Conservation (phyloP, 2,113 vertebrate genomes). For the Coptodon rendalli region DNA sequence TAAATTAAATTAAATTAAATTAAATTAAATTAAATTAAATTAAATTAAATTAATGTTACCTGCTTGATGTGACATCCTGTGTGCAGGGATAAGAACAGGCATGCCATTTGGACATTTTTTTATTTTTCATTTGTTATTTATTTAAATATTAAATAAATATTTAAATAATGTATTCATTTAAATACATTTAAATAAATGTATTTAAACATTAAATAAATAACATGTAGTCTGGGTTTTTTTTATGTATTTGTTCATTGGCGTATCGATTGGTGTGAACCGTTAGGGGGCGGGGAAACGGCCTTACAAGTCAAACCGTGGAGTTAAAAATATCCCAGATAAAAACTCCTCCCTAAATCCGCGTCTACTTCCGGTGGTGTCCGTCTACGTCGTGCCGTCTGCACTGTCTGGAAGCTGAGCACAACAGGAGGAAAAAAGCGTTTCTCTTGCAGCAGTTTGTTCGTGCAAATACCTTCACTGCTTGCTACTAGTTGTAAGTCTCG, state of each 20-base stretch:
- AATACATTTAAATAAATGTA: not conserved
- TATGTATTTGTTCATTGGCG: not conserved
- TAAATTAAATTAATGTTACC: not conserved
- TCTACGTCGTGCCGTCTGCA: not conserved
- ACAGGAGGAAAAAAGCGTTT: slow-evolving; percentile 32
- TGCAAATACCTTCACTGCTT: slow-evolving; percentile 6
- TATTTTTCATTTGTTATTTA: not conserved
- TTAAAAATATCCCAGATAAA: rapidly evolving
- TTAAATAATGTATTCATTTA: not conserved
- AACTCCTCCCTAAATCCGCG: not conserved
- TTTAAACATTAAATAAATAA: not conserved
- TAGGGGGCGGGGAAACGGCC: not conserved
- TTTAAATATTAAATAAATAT: not conserved
- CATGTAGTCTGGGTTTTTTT: not conserved
- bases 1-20: not conserved
- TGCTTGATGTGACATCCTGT: not conserved
- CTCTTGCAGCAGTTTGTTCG: slow-evolving; percentile 6
- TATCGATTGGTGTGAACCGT: not conserved
- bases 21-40: not conserved
- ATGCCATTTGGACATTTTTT: not conserved
- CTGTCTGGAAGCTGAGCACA: not conserved
- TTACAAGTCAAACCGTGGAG: not conserved
- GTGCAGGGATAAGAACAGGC: not conserved
- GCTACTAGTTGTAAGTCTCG: slow-evolving; percentile 41
- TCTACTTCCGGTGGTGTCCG: slow-evolving; percentile 38